These are phyloP conservation scores for Camptogramma bilineatum DNA, from an alignment of 2,888 invertebrate genomes.

Conservation along the genomic window DNA sequence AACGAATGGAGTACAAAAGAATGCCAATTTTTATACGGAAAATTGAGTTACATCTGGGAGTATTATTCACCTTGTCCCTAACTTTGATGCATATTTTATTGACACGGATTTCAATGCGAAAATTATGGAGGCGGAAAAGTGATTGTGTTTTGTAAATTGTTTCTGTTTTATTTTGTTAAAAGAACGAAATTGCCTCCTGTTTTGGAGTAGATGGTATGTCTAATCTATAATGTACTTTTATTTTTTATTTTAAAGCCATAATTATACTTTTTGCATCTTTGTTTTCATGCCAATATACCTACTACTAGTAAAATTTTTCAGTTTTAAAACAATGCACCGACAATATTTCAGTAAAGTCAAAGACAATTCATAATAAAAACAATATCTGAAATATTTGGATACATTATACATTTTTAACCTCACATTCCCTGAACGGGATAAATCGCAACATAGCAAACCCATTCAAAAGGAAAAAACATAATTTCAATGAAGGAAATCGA, in stretches of 20 bases:
- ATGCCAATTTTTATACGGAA: constrained; percentile 81
- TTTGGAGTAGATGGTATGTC: neutral
- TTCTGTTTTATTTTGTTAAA: constrained; percentile 24
- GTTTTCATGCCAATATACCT: too few species aligned
- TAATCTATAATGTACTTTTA: too few species aligned
- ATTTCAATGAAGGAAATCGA: constrained; percentile 45
- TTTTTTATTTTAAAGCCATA: neutral
- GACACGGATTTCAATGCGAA: constrained; percentile 54
- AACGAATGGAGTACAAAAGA: constrained; percentile 77
- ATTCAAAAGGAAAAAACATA: constrained; percentile 34
- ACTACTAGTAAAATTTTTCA: too few species aligned
- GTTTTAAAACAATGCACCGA: too few species aligned
- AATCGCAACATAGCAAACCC: constrained; percentile 21
- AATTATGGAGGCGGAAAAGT: constrained; percentile 44
- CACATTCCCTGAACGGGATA: constrained; percentile 14
- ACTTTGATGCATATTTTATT: constrained; percentile 64
- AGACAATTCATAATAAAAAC: neutral
- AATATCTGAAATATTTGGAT: constrained; percentile 1
- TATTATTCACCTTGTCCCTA: constrained; percentile 71
- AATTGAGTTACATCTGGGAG: constrained; percentile 78
- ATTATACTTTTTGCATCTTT: neutral
- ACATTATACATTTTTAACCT: constrained; percentile 11
- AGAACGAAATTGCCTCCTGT: neutral
- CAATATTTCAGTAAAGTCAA: too few species aligned
- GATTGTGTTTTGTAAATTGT: constrained; percentile 44